phyloP scores from a whole-genome alignment of 2,888 invertebrate genomes.

The Drosophila colorata region DNA sequence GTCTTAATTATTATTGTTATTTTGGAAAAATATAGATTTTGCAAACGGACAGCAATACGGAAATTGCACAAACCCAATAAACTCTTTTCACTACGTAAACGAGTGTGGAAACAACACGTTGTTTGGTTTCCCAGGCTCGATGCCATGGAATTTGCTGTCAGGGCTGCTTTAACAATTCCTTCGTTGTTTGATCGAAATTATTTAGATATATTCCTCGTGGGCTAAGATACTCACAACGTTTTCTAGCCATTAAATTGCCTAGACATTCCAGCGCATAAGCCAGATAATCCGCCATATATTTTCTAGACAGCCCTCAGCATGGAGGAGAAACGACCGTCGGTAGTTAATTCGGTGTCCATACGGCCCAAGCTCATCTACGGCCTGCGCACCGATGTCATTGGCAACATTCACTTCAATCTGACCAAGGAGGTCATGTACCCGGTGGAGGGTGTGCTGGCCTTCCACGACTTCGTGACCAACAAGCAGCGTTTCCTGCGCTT shows the following conservation, averaged over 20 bases:
- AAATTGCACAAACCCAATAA: neutral
- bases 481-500: conserved; percentile 89
- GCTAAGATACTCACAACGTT: conserved; percentile 10
- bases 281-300: conserved; percentile 22
- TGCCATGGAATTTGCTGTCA: conserved; percentile 77
- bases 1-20: too few species aligned
- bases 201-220: conserved; percentile 29
- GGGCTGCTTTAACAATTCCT: conserved; percentile 49
- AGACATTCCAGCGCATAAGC: neutral
- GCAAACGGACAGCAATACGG: too few species aligned
- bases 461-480: conserved; percentile 90
- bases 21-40: too few species aligned
- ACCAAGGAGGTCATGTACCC: conserved; percentile 93
- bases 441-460: conserved; percentile 90
- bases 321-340: conserved; percentile 57
- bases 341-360: conserved; percentile 72
- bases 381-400: conserved; percentile 85
- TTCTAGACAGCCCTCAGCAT: conserved; percentile 38
- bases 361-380: conserved; percentile 84
- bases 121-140: conserved; percentile 26
- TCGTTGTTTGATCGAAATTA: conserved; percentile 72
- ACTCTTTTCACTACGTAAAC: neutral
- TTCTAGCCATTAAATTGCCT: conserved; percentile 19
- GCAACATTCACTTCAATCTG: conserved; percentile 90
- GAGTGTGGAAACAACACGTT: conserved; percentile 2